phyloP scores from a whole-genome alignment of 1,140 invertebrate genomes.

The Patella vulgata region DNA sequence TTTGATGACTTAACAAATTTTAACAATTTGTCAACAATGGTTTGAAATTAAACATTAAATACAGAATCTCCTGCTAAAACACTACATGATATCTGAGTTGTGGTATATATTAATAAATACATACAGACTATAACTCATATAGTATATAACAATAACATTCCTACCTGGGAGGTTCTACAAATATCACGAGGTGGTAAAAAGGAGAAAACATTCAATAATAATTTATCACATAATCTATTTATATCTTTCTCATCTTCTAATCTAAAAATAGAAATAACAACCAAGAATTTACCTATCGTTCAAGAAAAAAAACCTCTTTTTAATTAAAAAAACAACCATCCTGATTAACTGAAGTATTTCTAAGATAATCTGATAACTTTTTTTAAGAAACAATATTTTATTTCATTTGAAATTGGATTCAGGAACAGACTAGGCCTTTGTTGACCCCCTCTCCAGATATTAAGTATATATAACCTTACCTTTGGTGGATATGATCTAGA shows the following conservation, averaged over 20 bases:
- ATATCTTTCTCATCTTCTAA: slow-evolving; percentile 51
- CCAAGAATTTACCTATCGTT: too few species aligned
- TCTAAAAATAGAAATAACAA: slow-evolving; percentile 38
- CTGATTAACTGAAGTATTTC: not conserved
- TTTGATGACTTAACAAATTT: too few species aligned
- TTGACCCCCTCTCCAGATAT: too few species aligned
- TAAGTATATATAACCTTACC: slow-evolving; percentile 33
- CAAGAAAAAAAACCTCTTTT: too few species aligned
- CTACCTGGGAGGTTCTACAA: slow-evolving; percentile 41
- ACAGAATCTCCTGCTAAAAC: too few species aligned
- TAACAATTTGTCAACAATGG: too few species aligned
- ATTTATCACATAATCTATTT: slow-evolving; percentile 52
- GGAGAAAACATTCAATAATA: slow-evolving; percentile 55
- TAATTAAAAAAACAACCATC: not conserved
- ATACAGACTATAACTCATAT: not conserved
- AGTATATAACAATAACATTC: not conserved
- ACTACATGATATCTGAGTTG: too few species aligned
- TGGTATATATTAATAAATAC: not conserved
- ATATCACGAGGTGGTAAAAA: slow-evolving; percentile 48
- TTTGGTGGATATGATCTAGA: slow-evolving; percentile 43
- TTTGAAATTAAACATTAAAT: too few species aligned
- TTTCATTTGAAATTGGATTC: too few species aligned
- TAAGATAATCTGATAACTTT: not conserved
- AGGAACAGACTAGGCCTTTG: too few species aligned
- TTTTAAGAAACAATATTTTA: not conserved